A percentile compares a stretch with the other conserved stretches of the same genome.
These are phyloP conservation scores for Intellagama lesueurii DNA, from an alignment of 2,797 vertebrate species.

Conservation along the genomic window DNA sequence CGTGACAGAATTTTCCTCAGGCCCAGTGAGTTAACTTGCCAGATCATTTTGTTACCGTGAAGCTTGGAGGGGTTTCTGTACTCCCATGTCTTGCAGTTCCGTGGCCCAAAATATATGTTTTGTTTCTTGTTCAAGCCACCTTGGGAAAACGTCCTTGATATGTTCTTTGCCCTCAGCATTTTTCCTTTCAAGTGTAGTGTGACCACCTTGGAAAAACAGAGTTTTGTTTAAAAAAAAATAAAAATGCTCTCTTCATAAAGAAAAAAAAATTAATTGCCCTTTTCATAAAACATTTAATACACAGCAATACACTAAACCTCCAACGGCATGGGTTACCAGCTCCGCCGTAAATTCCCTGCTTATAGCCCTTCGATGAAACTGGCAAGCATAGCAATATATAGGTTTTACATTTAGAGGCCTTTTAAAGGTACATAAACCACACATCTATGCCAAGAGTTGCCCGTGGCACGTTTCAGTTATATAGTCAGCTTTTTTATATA, in stretches of 20 bases:
- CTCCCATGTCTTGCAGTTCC: too few species aligned
- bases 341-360: conserved; percentile 47
- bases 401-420: conserved; percentile 43
- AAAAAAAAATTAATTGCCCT: conserved; percentile 47
- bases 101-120: background rate
- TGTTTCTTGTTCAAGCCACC: conserved; percentile 20
- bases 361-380: conserved; percentile 23
- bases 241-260: conserved; percentile 43
- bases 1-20: too few species aligned
- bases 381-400: conserved; percentile 42
- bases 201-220: conserved; percentile 18
- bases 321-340: conserved; percentile 7
- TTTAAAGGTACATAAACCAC: conserved; percentile 55
- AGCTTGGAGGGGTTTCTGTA: too few species aligned
- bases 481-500: background rate
- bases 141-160: conserved; percentile 31
- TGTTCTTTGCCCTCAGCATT: conserved; percentile 13
- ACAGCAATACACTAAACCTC: conserved; percentile 26
- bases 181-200: conserved; percentile 18
- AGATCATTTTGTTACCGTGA: too few species aligned
- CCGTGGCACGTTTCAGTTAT: conserved; percentile 23
- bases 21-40: too few species aligned
- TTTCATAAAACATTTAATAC: conserved; percentile 32
- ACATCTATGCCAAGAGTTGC: conserved; percentile 39
- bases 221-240: conserved; percentile 15